Percentiles rank a stretch among this genome's conserved stretches.
These are phyloP conservation scores for Esperia sulphurella DNA, from an alignment of 2,888 invertebrate genomes.

Conservation along the genomic window DNA sequence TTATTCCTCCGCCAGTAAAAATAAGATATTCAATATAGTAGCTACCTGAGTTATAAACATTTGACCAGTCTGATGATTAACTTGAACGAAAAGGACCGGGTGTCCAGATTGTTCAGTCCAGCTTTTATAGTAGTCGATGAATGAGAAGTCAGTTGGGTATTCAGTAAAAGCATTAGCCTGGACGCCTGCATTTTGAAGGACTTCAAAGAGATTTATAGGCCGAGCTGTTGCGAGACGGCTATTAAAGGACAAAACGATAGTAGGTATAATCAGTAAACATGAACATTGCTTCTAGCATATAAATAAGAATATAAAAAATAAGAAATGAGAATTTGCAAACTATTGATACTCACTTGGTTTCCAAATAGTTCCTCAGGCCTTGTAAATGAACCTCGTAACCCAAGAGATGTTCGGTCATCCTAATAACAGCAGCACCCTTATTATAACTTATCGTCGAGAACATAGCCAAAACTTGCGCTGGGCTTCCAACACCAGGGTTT, in stretches of 20 bases:
- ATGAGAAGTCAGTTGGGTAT: conserved; percentile 54
- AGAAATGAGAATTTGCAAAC: too few relatives aligned
- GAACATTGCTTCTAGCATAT: too few relatives aligned
- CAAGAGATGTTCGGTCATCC: conserved; percentile 84
- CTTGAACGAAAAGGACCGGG: conserved; percentile 77
- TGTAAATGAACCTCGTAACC: conserved; percentile 70
- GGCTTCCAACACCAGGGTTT: conserved; percentile 73
- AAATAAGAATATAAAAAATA: too few relatives aligned
- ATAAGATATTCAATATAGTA: neutral
- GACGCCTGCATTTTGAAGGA: conserved; percentile 53
- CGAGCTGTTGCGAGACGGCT: conserved; percentile 57
- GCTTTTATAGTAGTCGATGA: conserved; percentile 58
- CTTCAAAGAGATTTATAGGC: conserved; percentile 71
- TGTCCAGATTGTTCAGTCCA: conserved; percentile 81
- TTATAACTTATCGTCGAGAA: conserved; percentile 84
- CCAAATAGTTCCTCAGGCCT: conserved; percentile 79
- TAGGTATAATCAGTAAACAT: too few relatives aligned
- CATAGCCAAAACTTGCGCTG: conserved; percentile 77
- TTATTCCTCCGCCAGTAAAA: too few relatives aligned
- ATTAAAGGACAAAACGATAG: neutral
- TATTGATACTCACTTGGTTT: conserved; percentile 3
- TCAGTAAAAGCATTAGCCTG: conserved; percentile 36
- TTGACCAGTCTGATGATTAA: conserved; percentile 58
- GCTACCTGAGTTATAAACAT: conserved; percentile 67
- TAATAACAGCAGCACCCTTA: conserved; percentile 83